These are phyloP conservation scores for Percopsis transmontana DNA, from an alignment of 2,113 vertebrate species.

Conservation along the genomic window DNA sequence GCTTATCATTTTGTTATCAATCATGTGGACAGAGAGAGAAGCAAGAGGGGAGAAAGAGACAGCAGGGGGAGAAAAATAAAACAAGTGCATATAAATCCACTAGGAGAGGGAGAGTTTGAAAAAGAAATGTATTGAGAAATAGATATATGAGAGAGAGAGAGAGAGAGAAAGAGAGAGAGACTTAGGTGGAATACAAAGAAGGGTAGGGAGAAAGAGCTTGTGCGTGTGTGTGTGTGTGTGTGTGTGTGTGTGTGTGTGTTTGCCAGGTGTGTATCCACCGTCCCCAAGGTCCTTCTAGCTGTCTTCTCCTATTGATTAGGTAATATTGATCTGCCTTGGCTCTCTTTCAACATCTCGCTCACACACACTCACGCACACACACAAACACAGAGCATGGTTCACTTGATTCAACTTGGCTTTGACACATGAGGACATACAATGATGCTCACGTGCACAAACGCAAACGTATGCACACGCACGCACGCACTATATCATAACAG, in stretches of 20 bases:
- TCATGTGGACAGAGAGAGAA: slow-evolving; percentile 8
- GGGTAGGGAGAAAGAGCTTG: background rate
- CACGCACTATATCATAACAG: background rate
- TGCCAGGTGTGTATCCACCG: slow-evolving; percentile 58
- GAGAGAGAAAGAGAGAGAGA: slow-evolving; percentile 34
- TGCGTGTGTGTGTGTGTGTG: slow-evolving; percentile 13
- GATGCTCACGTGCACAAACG: background rate
- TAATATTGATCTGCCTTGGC: slow-evolving; percentile 69
- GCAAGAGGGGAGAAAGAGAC: slow-evolving; percentile 31
- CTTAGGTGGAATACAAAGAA: slow-evolving; percentile 60
- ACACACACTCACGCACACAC: slow-evolving; percentile 31
- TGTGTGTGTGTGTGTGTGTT: slow-evolving; percentile 30
- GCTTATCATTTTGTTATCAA: background rate
- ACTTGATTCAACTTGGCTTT: slow-evolving; percentile 65
- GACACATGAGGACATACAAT: slow-evolving; percentile 53
- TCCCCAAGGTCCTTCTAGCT: slow-evolving; percentile 73
- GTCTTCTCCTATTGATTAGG: slow-evolving; percentile 74
- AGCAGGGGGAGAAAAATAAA: background rate
- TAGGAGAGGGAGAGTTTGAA: slow-evolving; percentile 1
- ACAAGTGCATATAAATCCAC: background rate
- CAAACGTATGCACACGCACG: slow-evolving; percentile 25
- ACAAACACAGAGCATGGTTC: slow-evolving; percentile 45
- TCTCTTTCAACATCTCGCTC: background rate
- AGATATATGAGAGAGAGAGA: background rate
- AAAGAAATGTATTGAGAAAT: background rate